Base-by-base conservation (phyloP, 2,113 vertebrate genomes). In the Aegotheles bennettii region DNA sequence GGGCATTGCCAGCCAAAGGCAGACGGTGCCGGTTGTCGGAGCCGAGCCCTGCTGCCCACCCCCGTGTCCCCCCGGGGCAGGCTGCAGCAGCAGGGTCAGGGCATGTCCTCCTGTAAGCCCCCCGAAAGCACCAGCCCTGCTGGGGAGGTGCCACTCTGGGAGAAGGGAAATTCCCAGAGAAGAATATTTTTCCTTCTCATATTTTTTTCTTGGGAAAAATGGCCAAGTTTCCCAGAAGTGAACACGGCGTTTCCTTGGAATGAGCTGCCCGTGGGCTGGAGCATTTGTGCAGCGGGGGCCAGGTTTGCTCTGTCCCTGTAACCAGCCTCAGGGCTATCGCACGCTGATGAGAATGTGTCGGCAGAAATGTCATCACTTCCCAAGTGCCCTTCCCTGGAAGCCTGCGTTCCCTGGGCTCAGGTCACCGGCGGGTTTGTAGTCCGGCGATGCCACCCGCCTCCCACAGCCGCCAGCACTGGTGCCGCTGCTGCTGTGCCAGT, bases 361-460 rank as follows among this genome's bases (percentile, higher is more conserved):
- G 25, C n/a, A 56, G 63, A 56, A 48, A 31, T 7, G 56, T 20
- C n/a, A 28, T 51, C 14, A 1, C 38, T 59, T 43, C 16, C 53
- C 45, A n/a, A 26, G 28, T 15, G 51, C 45, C 50, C 9, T 35
- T 7, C 43, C 48, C 59, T 36, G 13, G 45, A 47, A 65, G 35
- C 28, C 10, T 1, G 25, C 16, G 31, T 33, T 60, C 31, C 26
- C 33, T 19, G 25, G 15, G 36, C 51, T 60, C 17, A 2, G 38
- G 18, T 67, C 53, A 13, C 13, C 24, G 35, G 6, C 64, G 45
- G 64, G 9, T n/a, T 57, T 51, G 29, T 9, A 71, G 38, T 64
- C 43, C 29, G 24, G 3, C 0, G 3, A 5, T 10, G 15, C 18
- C 45, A n/a, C 35, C 20, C 4, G 1, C 20, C 29, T 35, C 38